phyloP scores from a whole-genome alignment of 1,140 invertebrate genomes.

The Pristionchus pacificus region DNA sequence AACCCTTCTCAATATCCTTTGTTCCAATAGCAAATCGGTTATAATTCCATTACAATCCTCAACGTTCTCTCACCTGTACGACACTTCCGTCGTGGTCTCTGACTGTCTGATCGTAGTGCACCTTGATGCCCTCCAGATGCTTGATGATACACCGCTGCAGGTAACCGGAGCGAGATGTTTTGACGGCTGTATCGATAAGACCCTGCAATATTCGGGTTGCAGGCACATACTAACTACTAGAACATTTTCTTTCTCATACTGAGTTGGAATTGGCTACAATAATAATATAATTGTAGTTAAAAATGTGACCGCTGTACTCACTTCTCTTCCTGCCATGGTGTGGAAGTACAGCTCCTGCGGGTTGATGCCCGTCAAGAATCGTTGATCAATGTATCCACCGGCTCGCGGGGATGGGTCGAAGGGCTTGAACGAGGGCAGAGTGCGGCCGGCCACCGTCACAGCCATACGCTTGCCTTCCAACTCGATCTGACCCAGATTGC shows the following conservation, averaged over 20 bases:
- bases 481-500: constrained; percentile 92
- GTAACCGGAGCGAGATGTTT: constrained; percentile 93
- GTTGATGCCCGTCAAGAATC: constrained; percentile 93
- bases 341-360: constrained; percentile 99
- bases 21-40: too few species aligned
- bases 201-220: constrained; percentile 59
- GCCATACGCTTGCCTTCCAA: constrained; percentile 94
- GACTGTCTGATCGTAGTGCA: constrained; percentile 83
- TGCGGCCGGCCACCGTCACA: constrained; percentile 84
- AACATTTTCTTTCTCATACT: background rate
- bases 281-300: background rate
- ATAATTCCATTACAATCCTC: background rate
- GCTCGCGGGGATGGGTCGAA: constrained; percentile 85
- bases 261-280: background rate
- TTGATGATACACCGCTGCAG: constrained; percentile 95
- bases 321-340: constrained; percentile 98
- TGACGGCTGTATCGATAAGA: constrained; percentile 71
- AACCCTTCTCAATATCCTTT: too few species aligned
- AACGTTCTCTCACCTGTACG: constrained; percentile 68
- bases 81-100: constrained; percentile 87
- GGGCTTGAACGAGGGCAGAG: constrained; percentile 80
- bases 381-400: constrained; percentile 88
- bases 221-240: background rate
- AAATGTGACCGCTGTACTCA: constrained; percentile 46
- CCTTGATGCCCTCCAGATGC: constrained; percentile 84